Base-by-base conservation (phyloP, 2,797 vertebrate genomes). In the Arnoldichthys spilopterus region DNA sequence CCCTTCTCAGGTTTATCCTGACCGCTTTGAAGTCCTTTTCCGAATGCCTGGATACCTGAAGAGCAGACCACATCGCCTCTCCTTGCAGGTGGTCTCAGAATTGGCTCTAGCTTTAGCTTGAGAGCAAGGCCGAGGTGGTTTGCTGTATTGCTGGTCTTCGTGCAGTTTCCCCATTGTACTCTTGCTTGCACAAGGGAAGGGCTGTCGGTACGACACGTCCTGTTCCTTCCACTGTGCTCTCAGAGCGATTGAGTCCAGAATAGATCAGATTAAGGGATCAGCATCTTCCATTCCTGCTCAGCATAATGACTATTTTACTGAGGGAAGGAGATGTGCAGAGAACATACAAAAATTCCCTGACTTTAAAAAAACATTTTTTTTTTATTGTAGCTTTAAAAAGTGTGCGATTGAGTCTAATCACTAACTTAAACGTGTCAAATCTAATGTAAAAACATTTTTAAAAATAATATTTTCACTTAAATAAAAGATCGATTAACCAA, bases 261-360 rank as follows among this genome's bases (percentile, higher is more conserved):
- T 22, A 43, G 74, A 72, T 56, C 61, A 40, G 34, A 30, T 78
- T 69, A 53, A 45, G 53, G 28, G 12, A 32, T 59, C 61, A 76
- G 43, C 16, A 61, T 43, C 13, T 20, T 66, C 22, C n/a, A 24
- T 61, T 79, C 49, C 12, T 47, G 22, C 13, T 61, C 49, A 43
- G 22, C 26, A 11, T 43, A 59, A 40, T 13, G 6, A 20, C 47
- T 24, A 34, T 2, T 20, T 12, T 2, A 15, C 12, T 30, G 26
- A 56, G 59, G 53, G 62, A 4, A 40, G 58, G 37, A 15, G 28
- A 56, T 53, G 40, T 56, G 24, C 26, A 37, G 37, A 9, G 37
- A 5, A 37, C 37, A 6, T 37, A n/a, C 37, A 37, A 37, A 37
- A 37, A 37, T 9, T 37, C 37, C 37, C n/a, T n/a, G n/a, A n/a